Evolutionary conservation across 2,888 invertebrate genomes (phyloP).

Genomic region (Sycophila texana): DNA sequence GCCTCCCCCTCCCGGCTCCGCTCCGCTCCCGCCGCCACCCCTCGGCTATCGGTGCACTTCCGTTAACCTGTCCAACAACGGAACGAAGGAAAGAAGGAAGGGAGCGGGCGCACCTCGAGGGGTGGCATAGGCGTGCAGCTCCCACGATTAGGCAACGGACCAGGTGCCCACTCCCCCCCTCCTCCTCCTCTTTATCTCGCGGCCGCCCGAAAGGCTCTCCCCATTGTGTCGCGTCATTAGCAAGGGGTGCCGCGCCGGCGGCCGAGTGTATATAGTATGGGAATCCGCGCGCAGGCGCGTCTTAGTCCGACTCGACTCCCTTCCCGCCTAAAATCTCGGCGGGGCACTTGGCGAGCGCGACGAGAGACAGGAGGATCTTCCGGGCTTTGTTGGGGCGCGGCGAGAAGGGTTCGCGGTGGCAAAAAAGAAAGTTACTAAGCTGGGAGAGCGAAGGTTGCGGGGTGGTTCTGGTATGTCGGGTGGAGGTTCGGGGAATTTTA

Average conservation of each 20-base stretch:
- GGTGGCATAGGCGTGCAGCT: constrained; percentile 54
- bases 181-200: constrained; percentile 31
- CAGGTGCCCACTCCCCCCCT: constrained; percentile 35
- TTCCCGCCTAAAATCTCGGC: constrained; percentile 3
- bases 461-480: not conserved
- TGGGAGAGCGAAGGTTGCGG: not conserved
- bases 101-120: constrained; percentile 40
- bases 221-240: constrained; percentile 52
- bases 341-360: not conserved
- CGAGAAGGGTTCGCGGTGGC: no score
- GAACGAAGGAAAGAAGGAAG: constrained; percentile 14
- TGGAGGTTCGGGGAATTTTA: not conserved
- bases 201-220: constrained; percentile 9
- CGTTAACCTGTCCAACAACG: constrained; percentile 54
- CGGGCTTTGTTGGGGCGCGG: no score
- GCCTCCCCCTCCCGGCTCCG: constrained; percentile 3
- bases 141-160: constrained; percentile 51
- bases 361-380: not conserved
- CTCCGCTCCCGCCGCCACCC: constrained; percentile 4
- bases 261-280: no score
- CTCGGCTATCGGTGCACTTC: constrained; percentile 51
- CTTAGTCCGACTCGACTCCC: no score
- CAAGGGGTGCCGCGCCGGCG: constrained; percentile 37
- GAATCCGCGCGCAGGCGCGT: constrained; percentile 9
- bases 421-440: not conserved